These are phyloP conservation scores for Agelaius phoeniceus DNA, from an alignment of 2,113 vertebrate genomes.

Conservation along the genomic window DNA sequence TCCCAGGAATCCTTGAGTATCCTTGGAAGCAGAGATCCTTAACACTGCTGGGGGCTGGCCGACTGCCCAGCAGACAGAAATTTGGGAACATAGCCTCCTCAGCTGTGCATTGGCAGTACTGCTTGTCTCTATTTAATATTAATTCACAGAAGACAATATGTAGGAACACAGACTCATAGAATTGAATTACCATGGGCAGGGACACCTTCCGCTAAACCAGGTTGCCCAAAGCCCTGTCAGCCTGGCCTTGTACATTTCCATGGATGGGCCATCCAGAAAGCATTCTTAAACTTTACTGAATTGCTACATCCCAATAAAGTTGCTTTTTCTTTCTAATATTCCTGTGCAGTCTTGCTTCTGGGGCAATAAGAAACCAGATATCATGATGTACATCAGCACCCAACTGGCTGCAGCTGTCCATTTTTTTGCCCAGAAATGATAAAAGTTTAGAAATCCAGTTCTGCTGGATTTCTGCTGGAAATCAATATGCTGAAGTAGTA, in stretches of 20 bases:
- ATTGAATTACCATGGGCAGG: background rate
- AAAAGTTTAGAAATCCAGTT: background rate
- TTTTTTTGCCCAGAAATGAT: rapidly evolving
- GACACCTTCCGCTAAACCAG: background rate
- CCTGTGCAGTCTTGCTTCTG: background rate
- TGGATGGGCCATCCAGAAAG: background rate
- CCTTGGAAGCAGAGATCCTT: background rate
- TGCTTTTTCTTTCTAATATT: background rate
- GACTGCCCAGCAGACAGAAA: background rate
- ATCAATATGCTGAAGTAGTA: background rate
- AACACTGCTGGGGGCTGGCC: background rate
- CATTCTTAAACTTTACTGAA: background rate
- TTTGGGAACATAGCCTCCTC: background rate
- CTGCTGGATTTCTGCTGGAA: background rate
- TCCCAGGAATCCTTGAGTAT: background rate
- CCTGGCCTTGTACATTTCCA: background rate
- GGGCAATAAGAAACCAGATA: background rate
- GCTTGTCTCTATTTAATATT: background rate
- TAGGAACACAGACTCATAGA: background rate
- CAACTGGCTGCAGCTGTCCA: background rate
- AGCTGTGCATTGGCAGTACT: background rate
- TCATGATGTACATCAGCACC: background rate
- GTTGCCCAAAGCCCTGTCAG: background rate
- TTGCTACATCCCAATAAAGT: background rate
- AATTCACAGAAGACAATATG: background rate